A percentile compares a stretch with the other conserved stretches of the same genome.
Conservation (phyloP, 2,797 vertebrate genomes). For the Melanitta fusca region DNA sequence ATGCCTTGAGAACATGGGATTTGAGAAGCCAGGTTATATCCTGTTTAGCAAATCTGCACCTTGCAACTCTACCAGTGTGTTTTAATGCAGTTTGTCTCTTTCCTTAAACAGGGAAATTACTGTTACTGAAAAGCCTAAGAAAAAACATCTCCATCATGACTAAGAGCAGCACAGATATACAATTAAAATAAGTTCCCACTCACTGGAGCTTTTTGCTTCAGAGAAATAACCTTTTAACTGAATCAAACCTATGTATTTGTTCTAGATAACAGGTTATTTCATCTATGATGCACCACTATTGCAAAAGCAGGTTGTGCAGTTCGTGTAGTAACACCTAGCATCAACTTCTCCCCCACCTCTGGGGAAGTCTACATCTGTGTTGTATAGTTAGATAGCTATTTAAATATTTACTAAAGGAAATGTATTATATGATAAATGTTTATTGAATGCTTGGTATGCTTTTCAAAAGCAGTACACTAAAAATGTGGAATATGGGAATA, state of each 20-base stretch:
- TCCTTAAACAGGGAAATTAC: not conserved
- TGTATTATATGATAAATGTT: constrained; percentile 34
- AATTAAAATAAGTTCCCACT: not conserved
- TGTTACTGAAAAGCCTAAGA: not conserved
- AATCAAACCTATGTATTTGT: not conserved
- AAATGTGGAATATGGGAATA: not conserved
- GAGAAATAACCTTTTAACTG: not conserved
- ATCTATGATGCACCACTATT: not conserved
- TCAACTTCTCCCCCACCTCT: not conserved
- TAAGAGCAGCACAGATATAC: not conserved
- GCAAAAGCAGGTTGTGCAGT: not conserved
- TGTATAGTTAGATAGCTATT: constrained; percentile 4
- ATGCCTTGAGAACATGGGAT: not conserved
- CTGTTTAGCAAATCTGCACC: not conserved
- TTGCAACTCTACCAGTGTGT: not conserved
- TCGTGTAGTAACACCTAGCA: not conserved
- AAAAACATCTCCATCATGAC: not conserved
- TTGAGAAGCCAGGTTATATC: not conserved
- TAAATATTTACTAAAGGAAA: constrained; percentile 68
- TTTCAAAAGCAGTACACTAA: not conserved
- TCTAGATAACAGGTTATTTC: constrained; percentile 53
- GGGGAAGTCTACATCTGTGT: constrained; percentile 55
- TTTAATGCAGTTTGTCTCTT: not conserved
- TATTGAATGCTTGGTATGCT: not conserved
- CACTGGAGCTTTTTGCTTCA: not conserved